Base-by-base conservation (phyloP, 2,113 vertebrate genomes). In the Thunnus thynnus region DNA sequence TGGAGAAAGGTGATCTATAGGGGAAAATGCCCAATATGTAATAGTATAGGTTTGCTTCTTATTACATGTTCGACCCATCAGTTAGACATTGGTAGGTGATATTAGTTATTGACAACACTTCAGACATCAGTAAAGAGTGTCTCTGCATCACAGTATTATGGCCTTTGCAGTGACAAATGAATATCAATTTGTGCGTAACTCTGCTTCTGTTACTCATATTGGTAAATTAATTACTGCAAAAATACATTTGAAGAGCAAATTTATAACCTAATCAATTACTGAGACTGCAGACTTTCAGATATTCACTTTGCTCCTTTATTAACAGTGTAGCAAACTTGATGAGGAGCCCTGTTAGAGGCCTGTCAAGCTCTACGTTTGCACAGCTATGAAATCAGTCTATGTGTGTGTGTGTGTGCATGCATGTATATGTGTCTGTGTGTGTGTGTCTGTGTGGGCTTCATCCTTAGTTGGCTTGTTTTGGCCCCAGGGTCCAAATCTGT, bases 401-500 rank as follows among this genome's bases (percentile, higher is more conserved):
- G n/a, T n/a, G 44, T 3, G 8, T 67, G 27, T 72, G 64, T 27
- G 14, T 47, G 58, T 61, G 48, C 13, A 18, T 18, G 44, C 27
- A 5, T 65, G 22, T 9, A 20, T 27, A 14, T n/a, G 56, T 55
- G 78, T 27, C 50, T 41, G 60, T 4, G 60, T 55, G 48, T 46
- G 32, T 17, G n/a, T 52, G 18, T 18, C n/a, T n/a, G n/a, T n/a
- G 12, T 54, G 27, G 0, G 16, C 16, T 62, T 77, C 68, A 64
- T 60, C 75, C 64, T 47, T 76, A 64, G 32, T 18, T 66, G 60
- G 18, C 76, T 82, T 83, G 76, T 85, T 85, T 83, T 85, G 67
- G 77, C 88, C 76, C n/a, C 71, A 47, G 82, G 88, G 79, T 58
- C 64, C 55, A 68, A 70, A 73, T 85, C 32, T 87, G 63, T 70